Evolutionary conservation across 2,888 invertebrate genomes (phyloP).

Genomic region (Leucophenga maculata): DNA sequence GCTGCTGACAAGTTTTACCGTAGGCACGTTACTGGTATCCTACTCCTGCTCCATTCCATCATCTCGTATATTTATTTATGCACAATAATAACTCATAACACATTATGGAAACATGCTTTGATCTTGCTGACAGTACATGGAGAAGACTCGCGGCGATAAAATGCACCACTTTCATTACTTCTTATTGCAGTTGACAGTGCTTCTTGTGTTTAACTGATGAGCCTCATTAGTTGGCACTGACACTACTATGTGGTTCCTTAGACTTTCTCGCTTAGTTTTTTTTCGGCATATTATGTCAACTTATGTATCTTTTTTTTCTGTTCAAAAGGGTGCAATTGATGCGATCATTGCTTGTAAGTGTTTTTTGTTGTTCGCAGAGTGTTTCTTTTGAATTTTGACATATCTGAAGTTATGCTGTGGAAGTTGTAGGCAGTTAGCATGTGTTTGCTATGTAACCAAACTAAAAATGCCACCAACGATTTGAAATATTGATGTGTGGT

Average conservation of each 20-base stretch:
- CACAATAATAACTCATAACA: constrained; percentile 58
- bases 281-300: constrained; percentile 21
- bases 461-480: constrained; percentile 21
- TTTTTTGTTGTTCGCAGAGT: constrained; percentile 60
- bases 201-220: constrained; percentile 67
- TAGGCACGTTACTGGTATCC: constrained; percentile 48
- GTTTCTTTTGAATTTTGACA: constrained; percentile 56
- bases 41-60: constrained; percentile 15
- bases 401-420: not conserved
- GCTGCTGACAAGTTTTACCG: constrained; percentile 66
- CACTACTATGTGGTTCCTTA: constrained; percentile 53
- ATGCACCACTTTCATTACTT: constrained; percentile 42
- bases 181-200: constrained; percentile 58
- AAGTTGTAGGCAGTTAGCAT: not conserved
- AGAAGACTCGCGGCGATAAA: constrained; percentile 45
- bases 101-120: constrained; percentile 61
- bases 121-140: constrained; percentile 60
- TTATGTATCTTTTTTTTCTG: constrained; percentile 15
- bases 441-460: not conserved
- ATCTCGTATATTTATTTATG: constrained; percentile 32
- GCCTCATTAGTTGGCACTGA: constrained; percentile 63
- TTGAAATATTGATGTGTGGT: not conserved
- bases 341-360: constrained; percentile 60
- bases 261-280: constrained; percentile 43
- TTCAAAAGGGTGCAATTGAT: constrained; percentile 54